Evolutionary conservation across 2,888 invertebrate genomes (phyloP), one percentile per base, ranked within the genome.

Genomic region (Scaeva pyrastri): DNA sequence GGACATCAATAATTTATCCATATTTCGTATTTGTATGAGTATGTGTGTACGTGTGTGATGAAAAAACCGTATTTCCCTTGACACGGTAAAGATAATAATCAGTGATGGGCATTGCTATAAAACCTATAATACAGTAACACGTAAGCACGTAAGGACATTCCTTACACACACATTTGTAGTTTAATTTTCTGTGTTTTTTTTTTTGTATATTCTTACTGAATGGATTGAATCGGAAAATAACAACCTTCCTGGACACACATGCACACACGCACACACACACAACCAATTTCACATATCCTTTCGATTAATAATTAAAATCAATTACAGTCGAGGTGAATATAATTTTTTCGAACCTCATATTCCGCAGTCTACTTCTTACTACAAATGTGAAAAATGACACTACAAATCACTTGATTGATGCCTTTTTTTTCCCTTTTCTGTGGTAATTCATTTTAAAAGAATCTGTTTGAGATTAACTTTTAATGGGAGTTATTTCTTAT

Each of bases 281-380:
- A 31, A 7, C 31, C 31, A 31, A 5, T 2, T 31, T 31, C 31
- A 31, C 31, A 31, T 31, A 84, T 74, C 70, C 70, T 84, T 84
- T 43, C 45, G 48, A 79, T 84, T 43, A 84, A 84, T 84, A 84
- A 79, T 84, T 84, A 79, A 84, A 84, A 74, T 79, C 83, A 84
- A 84, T 84, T 84, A 84, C 79, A 79, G 70, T 71, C 48, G 50
- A 66, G 45, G 48, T 78, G 50, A 64, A 84, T 79, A 64, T 8
- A 73, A 1, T 43, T 79, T 74, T 77, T 79, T 66, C 60, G 56
- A 56, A 64, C 45, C 66, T 56, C 56, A 48, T 43, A 76, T 48
- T 68, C 75, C 48, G 26, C 43, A 68, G n/a, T n/a, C n/a, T n/a
- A n/a, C n/a, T n/a, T n/a, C 68, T 55, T 52, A 45, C 43, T 26